Evolutionary conservation across 2,888 invertebrate genomes (phyloP).

Genomic region (Spilarctia lutea): DNA sequence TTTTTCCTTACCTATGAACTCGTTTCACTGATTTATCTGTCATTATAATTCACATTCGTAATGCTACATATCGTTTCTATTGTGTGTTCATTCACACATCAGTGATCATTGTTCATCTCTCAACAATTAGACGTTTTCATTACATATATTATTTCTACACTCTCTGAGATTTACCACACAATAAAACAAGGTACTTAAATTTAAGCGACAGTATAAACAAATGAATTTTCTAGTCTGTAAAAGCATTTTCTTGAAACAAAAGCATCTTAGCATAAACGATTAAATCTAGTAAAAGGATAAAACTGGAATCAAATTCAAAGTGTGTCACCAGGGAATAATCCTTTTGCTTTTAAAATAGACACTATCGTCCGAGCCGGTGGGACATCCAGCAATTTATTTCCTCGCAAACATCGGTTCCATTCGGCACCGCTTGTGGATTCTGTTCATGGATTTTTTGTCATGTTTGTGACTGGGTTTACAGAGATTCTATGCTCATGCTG

Average conservation of each 20-base stretch:
- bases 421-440: conserved; percentile 25
- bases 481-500: background rate
- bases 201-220: background rate
- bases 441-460: background rate
- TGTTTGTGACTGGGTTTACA: background rate
- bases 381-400: conserved; percentile 49
- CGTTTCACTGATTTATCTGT: background rate
- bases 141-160: background rate
- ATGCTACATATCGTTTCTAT: background rate
- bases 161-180: conserved; percentile 6
- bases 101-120: conserved; percentile 10
- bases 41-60: conserved; percentile 5
- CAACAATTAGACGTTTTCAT: conserved; percentile 14
- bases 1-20: background rate
- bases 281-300: conserved; percentile 33
- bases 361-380: conserved; percentile 45
- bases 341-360: conserved; percentile 51
- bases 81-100: conserved; percentile 8
- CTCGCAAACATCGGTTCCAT: conserved; percentile 32
- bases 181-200: conserved; percentile 5
- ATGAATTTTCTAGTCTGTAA: background rate
- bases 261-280: background rate
- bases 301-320: conserved; percentile 52
- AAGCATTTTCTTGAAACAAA: conserved; percentile 13
- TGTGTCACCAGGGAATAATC: conserved; percentile 52